phyloP scores from a whole-genome alignment of 2,888 invertebrate species.

The Eristalinus sepulchralis region DNA sequence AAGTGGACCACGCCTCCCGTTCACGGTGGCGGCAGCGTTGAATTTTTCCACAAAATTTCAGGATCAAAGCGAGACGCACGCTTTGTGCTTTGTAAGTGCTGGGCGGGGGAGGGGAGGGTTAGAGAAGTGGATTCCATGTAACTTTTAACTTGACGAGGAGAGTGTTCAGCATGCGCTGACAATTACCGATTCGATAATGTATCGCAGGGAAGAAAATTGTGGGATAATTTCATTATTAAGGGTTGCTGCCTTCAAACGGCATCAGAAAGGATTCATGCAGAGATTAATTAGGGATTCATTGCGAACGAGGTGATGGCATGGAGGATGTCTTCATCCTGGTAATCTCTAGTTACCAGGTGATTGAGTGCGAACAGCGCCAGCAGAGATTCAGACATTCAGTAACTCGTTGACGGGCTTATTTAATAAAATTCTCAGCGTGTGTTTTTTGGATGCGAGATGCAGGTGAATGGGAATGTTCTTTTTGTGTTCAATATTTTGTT shows the following conservation, averaged over 20 bases:
- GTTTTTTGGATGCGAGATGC: too few relatives aligned
- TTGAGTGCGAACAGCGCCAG: neutral
- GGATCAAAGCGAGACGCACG: constrained; percentile 32
- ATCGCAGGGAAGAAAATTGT: constrained; percentile 23
- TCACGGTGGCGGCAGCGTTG: neutral
- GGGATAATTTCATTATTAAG: constrained; percentile 69
- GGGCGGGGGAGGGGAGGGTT: neutral
- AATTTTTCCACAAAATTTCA: neutral
- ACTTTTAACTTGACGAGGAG: constrained; percentile 42
- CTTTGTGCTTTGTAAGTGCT: neutral
- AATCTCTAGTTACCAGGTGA: constrained; percentile 41
- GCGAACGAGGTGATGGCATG: neutral
- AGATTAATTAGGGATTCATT: constrained; percentile 17
- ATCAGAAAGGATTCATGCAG: constrained; percentile 39
- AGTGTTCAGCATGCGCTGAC: constrained; percentile 33
- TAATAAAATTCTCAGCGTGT: constrained; percentile 63
- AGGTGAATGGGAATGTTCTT: neutral
- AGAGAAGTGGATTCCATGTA: constrained; percentile 26
- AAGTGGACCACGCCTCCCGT: constrained; percentile 41
- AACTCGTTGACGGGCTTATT: neutral
- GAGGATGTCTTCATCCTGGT: neutral
- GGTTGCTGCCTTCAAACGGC: constrained; percentile 35
- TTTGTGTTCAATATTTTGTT: neutral
- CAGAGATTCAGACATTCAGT: neutral
- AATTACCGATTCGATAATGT: constrained; percentile 34